phyloP scores from a whole-genome alignment of 2,797 vertebrate species.

The Cercopithecus neglectus region DNA sequence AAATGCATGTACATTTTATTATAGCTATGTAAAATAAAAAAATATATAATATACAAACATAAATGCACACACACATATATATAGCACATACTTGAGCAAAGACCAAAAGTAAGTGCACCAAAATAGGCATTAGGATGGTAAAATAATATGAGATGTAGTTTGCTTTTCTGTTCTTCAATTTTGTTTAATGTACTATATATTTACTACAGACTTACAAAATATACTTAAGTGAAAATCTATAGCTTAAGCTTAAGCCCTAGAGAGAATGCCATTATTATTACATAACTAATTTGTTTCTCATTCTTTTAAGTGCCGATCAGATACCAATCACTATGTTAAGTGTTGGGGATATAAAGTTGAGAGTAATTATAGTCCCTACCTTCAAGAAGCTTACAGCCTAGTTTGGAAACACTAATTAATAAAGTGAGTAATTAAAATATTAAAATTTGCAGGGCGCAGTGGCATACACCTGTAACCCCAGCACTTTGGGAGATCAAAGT shows the following conservation, averaged over 20 bases:
- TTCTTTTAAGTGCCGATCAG: background rate
- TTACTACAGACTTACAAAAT: background rate
- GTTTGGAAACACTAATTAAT: background rate
- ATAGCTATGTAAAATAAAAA: background rate
- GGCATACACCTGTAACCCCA: too few relatives aligned
- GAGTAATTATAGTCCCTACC: background rate
- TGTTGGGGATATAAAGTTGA: background rate
- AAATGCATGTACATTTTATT: constrained; percentile 1
- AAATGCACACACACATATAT: background rate
- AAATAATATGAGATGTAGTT: background rate
- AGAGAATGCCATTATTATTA: background rate
- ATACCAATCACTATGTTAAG: background rate
- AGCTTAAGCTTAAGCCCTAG: background rate
- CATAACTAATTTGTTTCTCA: background rate
- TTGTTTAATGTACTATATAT: background rate
- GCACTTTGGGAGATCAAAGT: too few relatives aligned
- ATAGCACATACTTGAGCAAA: background rate
- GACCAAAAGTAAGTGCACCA: background rate
- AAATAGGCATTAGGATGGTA: background rate
- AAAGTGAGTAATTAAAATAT: background rate
- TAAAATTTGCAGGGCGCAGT: too few relatives aligned
- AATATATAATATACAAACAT: background rate
- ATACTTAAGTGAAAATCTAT: background rate
- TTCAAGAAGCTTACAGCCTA: background rate
- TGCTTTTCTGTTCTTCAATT: constrained; percentile 40